Conservation (phyloP, 64 coral and sea anemone species). For the Catalaphyllia jardinei region DNA sequence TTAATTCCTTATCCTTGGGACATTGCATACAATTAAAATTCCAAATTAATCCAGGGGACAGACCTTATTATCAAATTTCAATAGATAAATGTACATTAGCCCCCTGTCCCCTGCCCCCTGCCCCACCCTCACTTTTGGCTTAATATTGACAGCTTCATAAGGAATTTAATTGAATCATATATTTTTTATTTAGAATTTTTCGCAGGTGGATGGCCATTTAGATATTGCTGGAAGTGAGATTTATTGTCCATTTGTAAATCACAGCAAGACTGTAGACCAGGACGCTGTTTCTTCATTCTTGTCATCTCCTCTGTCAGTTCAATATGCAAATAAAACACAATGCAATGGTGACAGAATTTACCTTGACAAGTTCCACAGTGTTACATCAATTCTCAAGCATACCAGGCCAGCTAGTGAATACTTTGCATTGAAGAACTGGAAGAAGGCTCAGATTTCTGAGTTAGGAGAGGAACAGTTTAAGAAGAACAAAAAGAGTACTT, state of each 20-base stretch:
- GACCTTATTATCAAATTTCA: no score
- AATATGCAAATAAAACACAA: neutral
- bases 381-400: conserved; percentile 77
- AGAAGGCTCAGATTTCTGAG: conserved; percentile 70
- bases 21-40: no score
- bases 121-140: no score
- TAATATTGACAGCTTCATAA: no score
- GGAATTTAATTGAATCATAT: no score
- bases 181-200: neutral
- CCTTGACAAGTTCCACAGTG: conserved; percentile 68
- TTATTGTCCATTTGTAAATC: conserved; percentile 29
- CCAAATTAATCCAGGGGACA: no score
- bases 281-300: neutral
- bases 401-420: conserved; percentile 81
- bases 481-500: conserved; percentile 60
- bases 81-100: no score
- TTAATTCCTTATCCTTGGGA: no score
- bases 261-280: neutral
- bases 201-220: conserved; percentile 3
- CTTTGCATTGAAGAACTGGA: conserved; percentile 88
- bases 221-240: neutral
- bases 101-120: no score
- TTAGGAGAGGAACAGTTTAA: conserved; percentile 76
- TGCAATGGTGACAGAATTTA: conserved; percentile 49
- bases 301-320: neutral